Base-by-base conservation (phyloP, 2,113 vertebrate genomes). In the Misgurnus anguillicaudatus region DNA sequence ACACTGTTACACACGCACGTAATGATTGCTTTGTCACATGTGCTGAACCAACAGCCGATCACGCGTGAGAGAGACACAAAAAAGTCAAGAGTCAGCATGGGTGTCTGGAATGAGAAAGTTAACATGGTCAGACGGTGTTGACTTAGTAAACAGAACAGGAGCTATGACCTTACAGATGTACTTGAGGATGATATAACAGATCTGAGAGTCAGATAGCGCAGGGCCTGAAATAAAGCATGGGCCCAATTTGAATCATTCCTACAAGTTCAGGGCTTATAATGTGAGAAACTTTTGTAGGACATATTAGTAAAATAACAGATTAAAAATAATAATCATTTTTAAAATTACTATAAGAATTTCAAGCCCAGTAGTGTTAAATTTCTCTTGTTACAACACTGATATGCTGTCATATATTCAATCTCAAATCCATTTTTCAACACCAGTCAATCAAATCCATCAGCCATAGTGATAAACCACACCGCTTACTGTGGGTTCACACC, bases 11-110 rank as follows among this genome's bases (percentile, higher is more conserved):
- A 24, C 13, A 41, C 8, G 6, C 36, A 17, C 16, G 47, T 24
- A 10, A 53, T 41, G 31, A 5, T 38, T 55, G 48, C 19, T 42
- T 77, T 57, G 66, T 66, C 63, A 67, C 10, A 36, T 53, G 24
- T 9, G 8, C 31, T 70, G 42, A 10, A 45, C 86, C 82, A 84
- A 65, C 70, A 87, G 86, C 87, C 88, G 87, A 82, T 82, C 78
- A 57, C 24, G 24, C 24, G 3, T 31, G 24, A 24, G 51, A 45
- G 19, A 60, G 53, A 68, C 6, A 19, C 24, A 31, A 31, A 31
- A 31, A 31, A 31, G 24, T 31, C 2, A 24, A 65, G 5, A 60
- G 8, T 71, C 68, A n/a, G 68, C 51, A 19, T 31, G 36, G 53
- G 24, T 36, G 24, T 70, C 24, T 31, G 24, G 68, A 14, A 2